A percentile compares a stretch with the other conserved stretches of the same genome.
Evolutionary conservation across 2,113 vertebrate species (phyloP).

Genomic region (Andinoacara biseriatus): DNA sequence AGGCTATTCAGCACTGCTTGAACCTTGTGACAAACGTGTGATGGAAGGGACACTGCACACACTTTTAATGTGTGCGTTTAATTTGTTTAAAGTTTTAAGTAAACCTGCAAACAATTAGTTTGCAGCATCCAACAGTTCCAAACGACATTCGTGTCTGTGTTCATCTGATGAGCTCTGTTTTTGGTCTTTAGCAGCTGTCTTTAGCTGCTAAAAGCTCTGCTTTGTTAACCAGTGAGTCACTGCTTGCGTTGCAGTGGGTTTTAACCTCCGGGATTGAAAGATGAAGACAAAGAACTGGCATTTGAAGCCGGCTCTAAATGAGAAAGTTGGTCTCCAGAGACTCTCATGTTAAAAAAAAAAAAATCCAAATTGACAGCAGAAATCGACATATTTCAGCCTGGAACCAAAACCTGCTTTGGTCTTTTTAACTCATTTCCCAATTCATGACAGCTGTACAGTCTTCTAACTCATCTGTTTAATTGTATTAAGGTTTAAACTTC

Average conservation of each 20-base stretch:
- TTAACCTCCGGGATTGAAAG: not conserved
- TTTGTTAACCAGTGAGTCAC: not conserved
- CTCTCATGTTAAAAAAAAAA: not conserved
- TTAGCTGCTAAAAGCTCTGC: not conserved
- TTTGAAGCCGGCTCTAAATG: not conserved
- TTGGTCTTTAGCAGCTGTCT: not conserved
- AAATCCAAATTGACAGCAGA: not conserved
- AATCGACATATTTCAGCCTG: fast-evolving
- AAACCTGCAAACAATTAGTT: not conserved
- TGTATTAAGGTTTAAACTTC: not conserved
- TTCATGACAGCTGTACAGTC: not conserved
- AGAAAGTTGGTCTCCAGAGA: not conserved
- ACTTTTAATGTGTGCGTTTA: not conserved
- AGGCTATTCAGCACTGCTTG: not conserved
- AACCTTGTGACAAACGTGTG: not conserved
- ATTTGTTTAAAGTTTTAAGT: not conserved
- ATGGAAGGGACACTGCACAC: not conserved
- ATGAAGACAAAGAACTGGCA: not conserved
- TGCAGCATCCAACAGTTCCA: not conserved
- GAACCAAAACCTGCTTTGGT: not conserved
- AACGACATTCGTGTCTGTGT: not conserved
- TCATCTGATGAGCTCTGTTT: not conserved
- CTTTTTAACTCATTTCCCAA: not conserved
- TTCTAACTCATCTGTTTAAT: not conserved
- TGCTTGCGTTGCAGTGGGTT: slow-evolving; percentile 4